These are phyloP conservation scores for Peromyscus californicus DNA, from an alignment of 2,113 vertebrate genomes.

Conservation along the genomic window DNA sequence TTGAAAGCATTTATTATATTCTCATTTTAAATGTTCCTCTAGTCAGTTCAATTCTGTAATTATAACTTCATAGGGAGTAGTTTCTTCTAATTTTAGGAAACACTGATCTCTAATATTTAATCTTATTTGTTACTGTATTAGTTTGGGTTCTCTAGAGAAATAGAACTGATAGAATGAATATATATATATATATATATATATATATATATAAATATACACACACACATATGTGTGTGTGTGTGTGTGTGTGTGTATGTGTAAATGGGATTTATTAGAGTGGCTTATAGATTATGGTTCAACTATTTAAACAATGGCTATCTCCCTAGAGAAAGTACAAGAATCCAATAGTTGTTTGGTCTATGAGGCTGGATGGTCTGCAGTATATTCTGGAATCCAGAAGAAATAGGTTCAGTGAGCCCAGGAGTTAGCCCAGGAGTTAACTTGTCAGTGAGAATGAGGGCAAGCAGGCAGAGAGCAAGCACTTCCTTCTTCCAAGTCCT, in stretches of 20 bases:
- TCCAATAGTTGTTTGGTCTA: not conserved
- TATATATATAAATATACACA: no score
- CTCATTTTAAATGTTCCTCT: not conserved
- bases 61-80: not conserved
- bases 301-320: not conserved
- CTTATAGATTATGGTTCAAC: not conserved
- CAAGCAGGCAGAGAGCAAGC: not conserved
- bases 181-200: not conserved
- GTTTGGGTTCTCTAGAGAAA: not conserved
- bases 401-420: not conserved
- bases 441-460: not conserved
- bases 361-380: not conserved
- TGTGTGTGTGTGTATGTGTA: not conserved
- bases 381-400: not conserved
- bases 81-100: not conserved
- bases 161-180: not conserved
- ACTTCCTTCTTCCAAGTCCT: not conserved
- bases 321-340: not conserved
- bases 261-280: not conserved
- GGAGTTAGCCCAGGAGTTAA: not conserved
- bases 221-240: no score
- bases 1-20: not conserved
- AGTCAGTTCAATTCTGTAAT: not conserved
- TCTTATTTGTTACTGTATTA: not conserved
- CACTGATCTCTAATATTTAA: not conserved